Conservation (phyloP, 2,888 invertebrate genomes). For the Margaritifera margaritifera region DNA sequence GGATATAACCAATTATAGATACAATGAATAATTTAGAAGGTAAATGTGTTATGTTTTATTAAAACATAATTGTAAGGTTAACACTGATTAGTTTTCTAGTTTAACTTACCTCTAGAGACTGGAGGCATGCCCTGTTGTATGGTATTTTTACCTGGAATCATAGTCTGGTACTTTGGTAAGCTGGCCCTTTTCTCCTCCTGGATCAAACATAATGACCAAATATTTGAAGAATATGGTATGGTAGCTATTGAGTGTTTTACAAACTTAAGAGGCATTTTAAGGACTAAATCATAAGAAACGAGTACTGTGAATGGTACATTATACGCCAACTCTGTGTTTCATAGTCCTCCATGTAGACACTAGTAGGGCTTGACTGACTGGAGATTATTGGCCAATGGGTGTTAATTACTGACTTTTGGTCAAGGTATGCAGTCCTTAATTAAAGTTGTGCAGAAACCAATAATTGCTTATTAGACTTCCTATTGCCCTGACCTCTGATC, state of each 20-base stretch:
- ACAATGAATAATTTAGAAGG: no score
- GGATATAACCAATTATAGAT: no score
- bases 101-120: conserved; percentile 17
- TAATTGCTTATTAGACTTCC: no score
- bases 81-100: neutral
- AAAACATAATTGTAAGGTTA: no score
- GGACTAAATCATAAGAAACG: neutral
- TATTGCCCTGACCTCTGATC: no score
- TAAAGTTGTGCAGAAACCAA: no score
- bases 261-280: neutral
- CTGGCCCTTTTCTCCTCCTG: conserved; percentile 57
- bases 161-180: conserved; percentile 47
- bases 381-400: no score
- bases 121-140: conserved; percentile 25
- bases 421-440: no score
- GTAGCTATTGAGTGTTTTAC: neutral
- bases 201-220: conserved; percentile 13
- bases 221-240: conserved; percentile 1
- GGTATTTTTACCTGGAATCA: conserved; percentile 30
- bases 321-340: neutral
- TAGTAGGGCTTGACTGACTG: no score
- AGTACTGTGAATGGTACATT: neutral
- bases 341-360: no score
- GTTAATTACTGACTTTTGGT: no score
- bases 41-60: no score